Evolutionary conservation across 2,888 invertebrate species (phyloP), one percentile per base, ranked within the genome.

Genomic region (Diogma glabrata): DNA sequence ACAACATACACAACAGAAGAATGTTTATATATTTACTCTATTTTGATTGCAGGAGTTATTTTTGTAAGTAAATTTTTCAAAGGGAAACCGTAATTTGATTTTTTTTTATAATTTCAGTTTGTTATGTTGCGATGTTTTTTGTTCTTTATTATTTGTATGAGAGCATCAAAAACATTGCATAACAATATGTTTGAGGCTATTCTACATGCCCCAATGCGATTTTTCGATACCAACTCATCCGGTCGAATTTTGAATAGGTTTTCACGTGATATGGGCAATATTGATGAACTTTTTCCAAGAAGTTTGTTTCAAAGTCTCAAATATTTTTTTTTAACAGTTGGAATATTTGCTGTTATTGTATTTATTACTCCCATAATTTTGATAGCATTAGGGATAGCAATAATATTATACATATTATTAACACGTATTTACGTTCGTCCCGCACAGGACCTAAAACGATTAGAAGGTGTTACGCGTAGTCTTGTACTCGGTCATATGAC

Each of bases 401-500:
- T 77, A 8, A 26, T 80, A 1, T 58, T 82, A 1, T 88, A 89
- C 62, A 65, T 77, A 51, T 62, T 77, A 16, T 65, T 87, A 28
- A 65, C 89, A 19, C 73, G 70, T 55, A 76, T 82, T 62, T 90
- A 87, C 64, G 65, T 90, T 40, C 72, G 75, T 12, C 82, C 87
- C 0, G 83, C 88, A 1, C 77, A 87, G 59, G 84, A 83, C 62
- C 73, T 90, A 0, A 90, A 82, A 64, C 73, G 82, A 47, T 68
- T 84, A 55, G 84, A 84, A 63, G 82, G 82, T 58, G 81, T 81
- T 52, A 87, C 84, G 52, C 78, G 87, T 55, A 91, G 92, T 69
- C 94, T 95, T 0, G 87, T 95, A 0, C 93, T 92, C 66, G 87
- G 91, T 0, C 91, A 94, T 64, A 78, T 94, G 57, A 84, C 86